Percentiles rank a stretch among this genome's conserved stretches.
Conservation (phyloP, 2,113 vertebrate genomes). For the Dendrocopos noguchii region DNA sequence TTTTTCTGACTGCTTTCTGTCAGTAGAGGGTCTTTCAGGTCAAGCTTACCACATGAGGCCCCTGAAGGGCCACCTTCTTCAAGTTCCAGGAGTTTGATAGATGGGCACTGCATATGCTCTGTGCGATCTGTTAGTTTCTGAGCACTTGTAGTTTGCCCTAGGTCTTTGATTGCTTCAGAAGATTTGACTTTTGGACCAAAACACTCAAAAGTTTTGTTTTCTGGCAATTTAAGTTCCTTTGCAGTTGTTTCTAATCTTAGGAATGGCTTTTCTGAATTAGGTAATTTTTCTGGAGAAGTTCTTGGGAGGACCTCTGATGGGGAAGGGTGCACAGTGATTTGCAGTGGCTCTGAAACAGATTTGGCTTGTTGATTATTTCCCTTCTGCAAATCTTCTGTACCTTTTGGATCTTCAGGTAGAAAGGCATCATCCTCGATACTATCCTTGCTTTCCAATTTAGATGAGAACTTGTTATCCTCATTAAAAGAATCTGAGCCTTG, state of each 20-base stretch:
- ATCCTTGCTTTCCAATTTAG: conserved; percentile 67
- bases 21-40: conserved; percentile 36
- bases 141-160: neutral
- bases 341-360: neutral
- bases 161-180: conserved; percentile 54
- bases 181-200: conserved; percentile 28
- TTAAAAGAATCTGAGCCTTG: conserved; percentile 62
- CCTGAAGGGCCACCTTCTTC: conserved; percentile 23
- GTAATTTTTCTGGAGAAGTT: conserved; percentile 32
- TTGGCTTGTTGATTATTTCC: conserved; percentile 43
- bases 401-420: conserved; percentile 76
- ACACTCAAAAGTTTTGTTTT: conserved; percentile 34
- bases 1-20: conserved; percentile 38
- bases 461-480: conserved; percentile 64
- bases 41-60: neutral
- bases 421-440: conserved; percentile 74
- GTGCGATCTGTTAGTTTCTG: neutral
- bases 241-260: conserved; percentile 3
- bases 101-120: neutral
- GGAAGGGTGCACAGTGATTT: neutral
- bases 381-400: conserved; percentile 43
- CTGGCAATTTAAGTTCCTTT: conserved; percentile 19
- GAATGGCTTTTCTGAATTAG: conserved; percentile 28
- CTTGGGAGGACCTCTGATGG: neutral
- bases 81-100: conserved; percentile 29